Evolutionary conservation across 1,140 invertebrate genomes (phyloP), one percentile per base, ranked within the genome.

Genomic region (Meloidogyne hapla): DNA sequence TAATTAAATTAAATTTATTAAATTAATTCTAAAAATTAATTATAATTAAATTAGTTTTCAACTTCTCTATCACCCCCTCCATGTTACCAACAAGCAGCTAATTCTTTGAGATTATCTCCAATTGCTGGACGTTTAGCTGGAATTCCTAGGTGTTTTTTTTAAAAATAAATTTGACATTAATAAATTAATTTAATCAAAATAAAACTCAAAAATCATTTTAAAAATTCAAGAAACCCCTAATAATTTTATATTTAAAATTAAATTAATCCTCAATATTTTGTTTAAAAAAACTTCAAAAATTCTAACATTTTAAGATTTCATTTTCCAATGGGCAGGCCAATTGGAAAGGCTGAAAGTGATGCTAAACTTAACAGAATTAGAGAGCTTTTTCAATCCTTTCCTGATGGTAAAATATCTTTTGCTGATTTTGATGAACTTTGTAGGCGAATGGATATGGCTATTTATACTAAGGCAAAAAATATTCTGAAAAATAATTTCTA

Each of bases 351-450:
- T n/a, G 75, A 82, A 26, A 82, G 82, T 69, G 81, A 82, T 26
- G 73, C 69, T 18, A 68, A 83, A 13, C 62, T 62, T 23, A 38
- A 69, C 15, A 25, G 25, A 26, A 71, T 81, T 23, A 28, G 72
- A 38, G 62, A 67, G 6, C 23, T 66, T 38, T 71, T 78, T 38
- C 69, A 80, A 45, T 42, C 26, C 10, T 63, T n/a, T 12, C 65
- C 80, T 33, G 45, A 33, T 69, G 21, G 33, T 26, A 33, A 69
- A 75, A 33, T 81, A 61, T 64, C 73, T 15, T 61, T 66, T 33
- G 38, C 10, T 13, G 82, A 83, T 62, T 61, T 82, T 61, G 81
- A 69, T 45, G 74, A 82, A 61, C 48, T 82, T 18, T 82, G 80
- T 45, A 62, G 69, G 15, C 33, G 79, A 15, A 78, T 82, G 21